Conservation (phyloP, 2,113 vertebrate species). For the Lontra canadensis region DNA sequence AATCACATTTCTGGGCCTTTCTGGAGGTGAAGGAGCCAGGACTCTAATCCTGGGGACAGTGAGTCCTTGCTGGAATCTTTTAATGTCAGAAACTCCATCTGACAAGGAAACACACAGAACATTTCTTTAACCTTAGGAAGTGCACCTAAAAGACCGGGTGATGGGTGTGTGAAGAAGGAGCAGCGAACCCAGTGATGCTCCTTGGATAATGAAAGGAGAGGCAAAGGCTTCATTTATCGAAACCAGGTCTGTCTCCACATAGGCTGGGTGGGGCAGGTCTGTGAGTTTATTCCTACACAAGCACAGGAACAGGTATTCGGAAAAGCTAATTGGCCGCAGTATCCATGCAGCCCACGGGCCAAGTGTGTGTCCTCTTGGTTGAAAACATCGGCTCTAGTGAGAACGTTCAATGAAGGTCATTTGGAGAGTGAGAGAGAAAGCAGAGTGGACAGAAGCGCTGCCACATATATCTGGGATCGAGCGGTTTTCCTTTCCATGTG, state of each 20-base stretch:
- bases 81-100: not conserved
- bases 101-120: constrained; percentile 3
- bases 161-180: constrained; percentile 7
- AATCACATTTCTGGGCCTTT: not conserved
- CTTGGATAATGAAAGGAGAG: constrained; percentile 5
- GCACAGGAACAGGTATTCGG: constrained; percentile 54
- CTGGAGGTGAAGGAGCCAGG: not conserved
- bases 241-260: not conserved
- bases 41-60: not conserved
- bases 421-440: constrained; percentile 10
- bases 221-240: constrained; percentile 35
- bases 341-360: constrained; percentile 40
- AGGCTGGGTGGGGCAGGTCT: not conserved
- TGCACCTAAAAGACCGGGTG: not conserved
- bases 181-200: not conserved
- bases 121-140: constrained; percentile 37
- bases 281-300: not conserved
- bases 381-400: not conserved
- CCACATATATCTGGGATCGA: not conserved
- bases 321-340: not conserved
- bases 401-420: constrained; percentile 46
- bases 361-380: not conserved
- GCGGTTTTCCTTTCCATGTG: not conserved
- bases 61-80: not conserved
- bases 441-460: not conserved